phyloP scores from a whole-genome alignment of 2,888 invertebrate species.

The Drosophila cyrtoloma region DNA sequence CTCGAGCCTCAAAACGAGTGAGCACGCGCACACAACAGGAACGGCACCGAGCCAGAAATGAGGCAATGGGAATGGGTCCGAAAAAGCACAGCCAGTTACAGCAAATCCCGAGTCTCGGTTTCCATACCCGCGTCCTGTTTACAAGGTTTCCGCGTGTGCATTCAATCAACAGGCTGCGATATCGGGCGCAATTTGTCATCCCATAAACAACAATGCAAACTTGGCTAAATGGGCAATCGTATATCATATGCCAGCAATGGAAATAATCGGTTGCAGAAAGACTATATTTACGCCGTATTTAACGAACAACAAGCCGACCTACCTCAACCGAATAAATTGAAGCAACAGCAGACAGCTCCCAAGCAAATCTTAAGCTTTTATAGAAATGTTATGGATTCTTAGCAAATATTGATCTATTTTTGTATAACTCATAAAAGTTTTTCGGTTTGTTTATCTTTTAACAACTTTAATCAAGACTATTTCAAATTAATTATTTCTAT shows the following conservation, averaged over 20 bases:
- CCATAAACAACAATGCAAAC: constrained; percentile 75
- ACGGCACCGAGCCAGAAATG: constrained; percentile 38
- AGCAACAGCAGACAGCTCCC: neutral
- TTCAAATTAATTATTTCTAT: neutral
- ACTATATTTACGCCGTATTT: constrained; percentile 29
- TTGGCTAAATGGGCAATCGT: constrained; percentile 61
- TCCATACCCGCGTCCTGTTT: constrained; percentile 16
- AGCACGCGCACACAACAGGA: constrained; percentile 72
- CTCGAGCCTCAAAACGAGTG: constrained; percentile 58
- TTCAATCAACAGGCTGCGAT: constrained; percentile 81
- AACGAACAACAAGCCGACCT: constrained; percentile 24
- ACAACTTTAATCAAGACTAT: neutral
- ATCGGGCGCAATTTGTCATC: constrained; percentile 81
- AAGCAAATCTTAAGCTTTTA: neutral
- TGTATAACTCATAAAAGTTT: neutral
- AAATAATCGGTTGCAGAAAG: constrained; percentile 46
- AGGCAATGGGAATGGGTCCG: constrained; percentile 26
- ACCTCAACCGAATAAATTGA: constrained; percentile 23
- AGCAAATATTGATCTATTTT: neutral
- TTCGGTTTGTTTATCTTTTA: too few relatives aligned
- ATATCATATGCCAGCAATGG: constrained; percentile 46
- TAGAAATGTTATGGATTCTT: neutral
- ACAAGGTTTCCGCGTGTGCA: constrained; percentile 77
- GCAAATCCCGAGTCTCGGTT: neutral
- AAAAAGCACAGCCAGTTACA: constrained; percentile 34